Percentiles rank a stretch among this genome's conserved stretches.
Conservation (phyloP, 2,113 vertebrate genomes). For the Antigone vipio region DNA sequence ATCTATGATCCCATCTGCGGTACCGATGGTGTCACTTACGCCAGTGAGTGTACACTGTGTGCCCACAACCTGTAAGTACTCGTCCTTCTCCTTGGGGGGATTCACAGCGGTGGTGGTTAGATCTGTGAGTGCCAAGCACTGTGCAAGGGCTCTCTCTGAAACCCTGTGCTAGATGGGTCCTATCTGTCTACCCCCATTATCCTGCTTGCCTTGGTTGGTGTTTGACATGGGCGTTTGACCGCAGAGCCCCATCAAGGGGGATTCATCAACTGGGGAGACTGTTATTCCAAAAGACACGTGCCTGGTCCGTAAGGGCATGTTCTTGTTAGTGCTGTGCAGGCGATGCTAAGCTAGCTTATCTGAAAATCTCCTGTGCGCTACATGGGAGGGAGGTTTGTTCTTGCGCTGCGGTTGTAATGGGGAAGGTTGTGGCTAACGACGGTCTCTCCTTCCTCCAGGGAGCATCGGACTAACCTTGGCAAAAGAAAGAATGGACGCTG, state of each 20-base stretch:
- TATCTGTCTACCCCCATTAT: accelerated
- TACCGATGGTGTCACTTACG: conserved; percentile 14
- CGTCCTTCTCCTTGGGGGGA: neutral
- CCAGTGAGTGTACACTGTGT: conserved; percentile 36
- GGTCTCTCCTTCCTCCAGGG: neutral
- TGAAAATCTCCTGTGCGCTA: neutral
- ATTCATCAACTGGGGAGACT: accelerated
- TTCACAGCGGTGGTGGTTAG: neutral
- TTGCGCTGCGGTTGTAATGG: neutral
- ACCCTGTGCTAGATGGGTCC: neutral
- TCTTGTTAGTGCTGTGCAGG: neutral
- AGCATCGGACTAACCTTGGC: neutral
- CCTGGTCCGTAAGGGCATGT: neutral
- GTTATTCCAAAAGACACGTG: neutral
- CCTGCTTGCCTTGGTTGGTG: neutral
- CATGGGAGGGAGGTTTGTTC: neutral
- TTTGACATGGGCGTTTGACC: accelerated
- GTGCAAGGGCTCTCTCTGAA: neutral
- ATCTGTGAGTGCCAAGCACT: neutral
- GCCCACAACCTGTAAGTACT: conserved; percentile 25
- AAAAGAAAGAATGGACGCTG: conserved; percentile 37
- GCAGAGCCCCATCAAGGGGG: neutral
- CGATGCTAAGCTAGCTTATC: neutral
- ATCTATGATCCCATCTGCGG: neutral
- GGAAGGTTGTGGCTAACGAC: neutral